A percentile compares a stretch with the other conserved stretches of the same genome.
phyloP scores from a whole-genome alignment of 2,113 vertebrate species.

The Gila orcuttii region DNA sequence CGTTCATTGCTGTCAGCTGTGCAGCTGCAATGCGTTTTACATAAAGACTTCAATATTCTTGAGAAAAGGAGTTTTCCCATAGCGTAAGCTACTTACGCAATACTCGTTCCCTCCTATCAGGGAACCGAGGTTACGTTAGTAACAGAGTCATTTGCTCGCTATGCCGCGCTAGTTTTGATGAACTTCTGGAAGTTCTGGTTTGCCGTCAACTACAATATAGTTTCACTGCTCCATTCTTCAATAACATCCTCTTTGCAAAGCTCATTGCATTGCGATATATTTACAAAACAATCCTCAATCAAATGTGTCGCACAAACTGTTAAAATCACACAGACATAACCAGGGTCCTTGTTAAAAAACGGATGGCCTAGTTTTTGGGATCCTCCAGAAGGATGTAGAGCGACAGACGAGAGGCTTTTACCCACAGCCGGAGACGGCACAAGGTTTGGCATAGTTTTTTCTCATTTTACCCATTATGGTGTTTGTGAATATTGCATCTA shows the following conservation, averaged over 20 bases:
- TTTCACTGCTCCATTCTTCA: background rate
- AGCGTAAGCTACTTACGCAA: too few relatives aligned
- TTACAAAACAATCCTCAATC: background rate
- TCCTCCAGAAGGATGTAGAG: background rate
- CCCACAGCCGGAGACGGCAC: background rate
- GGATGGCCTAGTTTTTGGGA: background rate
- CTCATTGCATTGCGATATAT: background rate
- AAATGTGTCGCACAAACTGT: background rate
- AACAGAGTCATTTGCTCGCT: too few relatives aligned
- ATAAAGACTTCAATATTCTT: too few relatives aligned
- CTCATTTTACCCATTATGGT: background rate
- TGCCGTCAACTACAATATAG: background rate
- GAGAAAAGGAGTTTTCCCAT: too few relatives aligned
- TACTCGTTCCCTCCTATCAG: too few relatives aligned
- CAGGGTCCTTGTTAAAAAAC: background rate
- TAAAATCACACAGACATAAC: background rate
- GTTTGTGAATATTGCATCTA: background rate
- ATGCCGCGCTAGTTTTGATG: background rate
- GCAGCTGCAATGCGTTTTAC: too few relatives aligned
- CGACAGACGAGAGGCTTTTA: background rate
- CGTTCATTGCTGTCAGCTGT: too few relatives aligned
- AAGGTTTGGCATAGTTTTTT: background rate
- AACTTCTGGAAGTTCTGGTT: background rate
- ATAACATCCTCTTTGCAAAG: background rate
- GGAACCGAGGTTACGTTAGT: too few relatives aligned